Conservation (phyloP, 2,797 vertebrate genomes). For the Liasis olivaceus region DNA sequence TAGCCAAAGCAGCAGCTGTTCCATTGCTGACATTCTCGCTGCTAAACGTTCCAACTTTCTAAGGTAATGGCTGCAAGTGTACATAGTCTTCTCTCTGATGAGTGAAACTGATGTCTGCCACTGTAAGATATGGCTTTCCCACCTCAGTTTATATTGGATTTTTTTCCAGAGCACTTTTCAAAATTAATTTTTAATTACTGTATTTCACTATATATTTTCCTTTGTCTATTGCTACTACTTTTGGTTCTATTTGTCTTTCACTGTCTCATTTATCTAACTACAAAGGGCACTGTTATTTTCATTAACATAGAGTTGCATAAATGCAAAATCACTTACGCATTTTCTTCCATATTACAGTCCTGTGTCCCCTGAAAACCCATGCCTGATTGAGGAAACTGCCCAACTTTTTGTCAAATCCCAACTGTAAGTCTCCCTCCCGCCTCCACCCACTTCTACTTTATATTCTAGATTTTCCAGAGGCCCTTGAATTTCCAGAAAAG, state of each 20-base stretch:
- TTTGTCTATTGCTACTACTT: not conserved
- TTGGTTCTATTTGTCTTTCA: not conserved
- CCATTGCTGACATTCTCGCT: conserved; percentile 78
- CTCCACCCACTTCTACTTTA: not conserved
- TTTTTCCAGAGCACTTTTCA: not conserved
- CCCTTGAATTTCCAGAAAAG: not conserved
- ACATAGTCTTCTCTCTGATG: not conserved
- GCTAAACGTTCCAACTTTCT: conserved; percentile 84
- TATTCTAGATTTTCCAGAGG: not conserved
- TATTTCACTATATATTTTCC: not conserved
- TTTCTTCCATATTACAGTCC: not conserved
- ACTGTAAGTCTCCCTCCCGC: no score
- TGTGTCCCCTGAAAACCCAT: not conserved
- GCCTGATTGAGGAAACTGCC: not conserved
- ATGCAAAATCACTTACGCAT: not conserved
- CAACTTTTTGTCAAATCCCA: not conserved
- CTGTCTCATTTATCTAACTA: not conserved
- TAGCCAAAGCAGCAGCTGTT: conserved; percentile 76
- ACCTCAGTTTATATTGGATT: not conserved
- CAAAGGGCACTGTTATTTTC: not conserved
- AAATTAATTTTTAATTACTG: not conserved
- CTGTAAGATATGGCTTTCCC: not conserved
- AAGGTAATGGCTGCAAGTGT: conserved; percentile 78
- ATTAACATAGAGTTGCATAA: not conserved
- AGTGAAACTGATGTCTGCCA: not conserved